Evolutionary conservation across 2,888 invertebrate genomes (phyloP).

Genomic region (Agrotis puta): DNA sequence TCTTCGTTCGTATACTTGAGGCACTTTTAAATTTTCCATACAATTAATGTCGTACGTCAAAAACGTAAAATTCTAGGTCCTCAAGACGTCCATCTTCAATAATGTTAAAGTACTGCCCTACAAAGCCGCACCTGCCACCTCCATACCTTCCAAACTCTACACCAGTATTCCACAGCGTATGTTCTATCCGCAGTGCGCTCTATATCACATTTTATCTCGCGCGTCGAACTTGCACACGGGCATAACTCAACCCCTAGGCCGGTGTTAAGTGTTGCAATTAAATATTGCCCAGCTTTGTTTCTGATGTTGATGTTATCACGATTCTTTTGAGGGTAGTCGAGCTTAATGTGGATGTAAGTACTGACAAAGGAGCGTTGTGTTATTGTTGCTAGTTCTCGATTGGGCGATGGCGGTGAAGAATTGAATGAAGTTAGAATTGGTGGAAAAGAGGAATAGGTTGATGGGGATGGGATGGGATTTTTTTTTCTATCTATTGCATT

Average conservation of each 20-base stretch:
- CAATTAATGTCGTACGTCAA: too few relatives aligned
- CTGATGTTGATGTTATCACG: constrained; percentile 61
- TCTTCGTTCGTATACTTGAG: too few relatives aligned
- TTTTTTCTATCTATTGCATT: too few relatives aligned
- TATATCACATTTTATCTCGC: constrained; percentile 83
- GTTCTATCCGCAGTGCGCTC: constrained; percentile 67
- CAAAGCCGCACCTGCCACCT: not conserved
- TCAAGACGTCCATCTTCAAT: not conserved
- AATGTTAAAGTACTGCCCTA: not conserved
- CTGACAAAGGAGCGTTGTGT: constrained; percentile 36
- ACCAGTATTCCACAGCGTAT: constrained; percentile 61
- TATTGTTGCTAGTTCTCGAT: constrained; percentile 28
- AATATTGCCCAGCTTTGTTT: constrained; percentile 66
- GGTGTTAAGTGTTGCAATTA: constrained; percentile 68
- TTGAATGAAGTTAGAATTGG: not conserved
- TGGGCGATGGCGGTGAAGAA: not conserved
- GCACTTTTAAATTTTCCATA: too few relatives aligned
- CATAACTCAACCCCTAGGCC: constrained; percentile 74
- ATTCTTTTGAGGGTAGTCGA: constrained; percentile 57
- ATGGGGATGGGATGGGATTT: too few relatives aligned
- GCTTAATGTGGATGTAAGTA: constrained; percentile 56
- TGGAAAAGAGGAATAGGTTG: not conserved
- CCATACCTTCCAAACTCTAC: constrained; percentile 30
- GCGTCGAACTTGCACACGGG: constrained; percentile 69
- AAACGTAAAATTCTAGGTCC: too few relatives aligned